Percentiles rank a stretch among this genome's conserved stretches.
phyloP scores from a whole-genome alignment of 1,140 invertebrate genomes.

The Aphelinus certus region DNA sequence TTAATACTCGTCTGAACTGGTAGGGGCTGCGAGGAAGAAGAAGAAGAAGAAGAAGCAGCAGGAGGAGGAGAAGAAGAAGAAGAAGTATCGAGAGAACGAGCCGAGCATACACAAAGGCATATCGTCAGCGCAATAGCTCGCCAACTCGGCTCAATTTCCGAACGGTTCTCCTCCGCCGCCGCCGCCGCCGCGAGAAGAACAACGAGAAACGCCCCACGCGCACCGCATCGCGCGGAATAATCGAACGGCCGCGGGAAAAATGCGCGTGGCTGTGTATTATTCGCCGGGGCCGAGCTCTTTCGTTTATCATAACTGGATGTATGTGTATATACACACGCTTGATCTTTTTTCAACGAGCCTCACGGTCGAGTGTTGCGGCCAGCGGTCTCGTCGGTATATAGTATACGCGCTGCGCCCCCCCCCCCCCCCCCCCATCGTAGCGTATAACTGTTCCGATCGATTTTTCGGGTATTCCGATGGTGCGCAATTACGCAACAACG shows the following conservation, averaged over 20 bases:
- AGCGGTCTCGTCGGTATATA: too few relatives aligned
- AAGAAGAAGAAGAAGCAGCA: too few relatives aligned
- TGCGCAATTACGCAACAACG: too few relatives aligned
- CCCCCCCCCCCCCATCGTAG: too few relatives aligned
- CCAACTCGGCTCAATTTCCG: constrained; percentile 22
- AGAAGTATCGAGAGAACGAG: constrained; percentile 1
- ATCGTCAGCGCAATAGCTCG: constrained; percentile 23
- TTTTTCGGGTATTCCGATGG: too few relatives aligned
- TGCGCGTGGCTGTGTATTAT: background rate
- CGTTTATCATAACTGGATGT: constrained; percentile 20
- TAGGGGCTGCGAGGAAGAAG: background rate
- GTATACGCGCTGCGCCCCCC: too few relatives aligned
- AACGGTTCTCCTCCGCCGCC: constrained; percentile 6
- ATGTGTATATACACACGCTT: too few relatives aligned
- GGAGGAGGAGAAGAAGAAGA: background rate
- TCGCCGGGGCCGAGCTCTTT: constrained; percentile 2
- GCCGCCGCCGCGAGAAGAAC: background rate
- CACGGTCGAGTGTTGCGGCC: too few relatives aligned
- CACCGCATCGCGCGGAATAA: constrained; percentile 2
- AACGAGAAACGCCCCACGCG: constrained; percentile 11
- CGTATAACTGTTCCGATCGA: too few relatives aligned
- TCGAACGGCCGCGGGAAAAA: background rate
- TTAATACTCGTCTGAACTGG: constrained; percentile 7
- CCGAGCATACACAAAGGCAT: constrained; percentile 13
- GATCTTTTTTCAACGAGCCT: too few relatives aligned